These are phyloP conservation scores for Petrolisthes manimaculis DNA, from an alignment of 2,888 invertebrate genomes.

Conservation along the genomic window DNA sequence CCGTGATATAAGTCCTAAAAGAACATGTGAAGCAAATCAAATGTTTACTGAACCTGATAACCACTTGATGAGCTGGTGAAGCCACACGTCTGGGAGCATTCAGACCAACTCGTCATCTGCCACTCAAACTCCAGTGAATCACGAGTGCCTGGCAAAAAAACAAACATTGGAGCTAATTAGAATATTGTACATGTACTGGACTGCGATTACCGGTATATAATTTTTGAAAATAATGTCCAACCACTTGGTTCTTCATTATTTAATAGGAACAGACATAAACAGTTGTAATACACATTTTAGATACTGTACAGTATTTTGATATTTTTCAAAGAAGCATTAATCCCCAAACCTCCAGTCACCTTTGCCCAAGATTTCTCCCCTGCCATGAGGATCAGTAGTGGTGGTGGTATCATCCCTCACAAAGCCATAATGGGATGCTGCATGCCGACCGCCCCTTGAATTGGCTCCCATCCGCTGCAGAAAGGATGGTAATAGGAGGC, in stretches of 20 bases:
- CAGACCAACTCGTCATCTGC: conserved; percentile 87
- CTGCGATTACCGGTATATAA: no score
- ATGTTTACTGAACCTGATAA: conserved; percentile 48
- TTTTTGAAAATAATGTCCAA: no score
- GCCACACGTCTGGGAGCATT: conserved; percentile 87
- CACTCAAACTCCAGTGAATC: conserved; percentile 79
- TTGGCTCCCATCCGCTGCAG: conserved; percentile 18
- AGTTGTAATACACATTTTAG: background rate
- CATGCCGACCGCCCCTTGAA: conserved; percentile 45
- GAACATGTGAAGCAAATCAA: background rate
- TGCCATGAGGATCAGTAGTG: conserved; percentile 36
- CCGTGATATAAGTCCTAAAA: no score
- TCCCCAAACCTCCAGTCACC: conserved; percentile 6
- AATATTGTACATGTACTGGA: no score
- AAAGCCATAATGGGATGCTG: conserved; percentile 33
- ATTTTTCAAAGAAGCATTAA: no score
- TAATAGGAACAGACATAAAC: background rate
- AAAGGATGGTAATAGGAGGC: conserved; percentile 47
- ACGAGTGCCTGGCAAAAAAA: conserved; percentile 68
- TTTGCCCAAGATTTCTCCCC: conserved; percentile 47
- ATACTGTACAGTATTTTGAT: background rate
- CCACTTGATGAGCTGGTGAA: conserved; percentile 75
- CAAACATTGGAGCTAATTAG: no score
- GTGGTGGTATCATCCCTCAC: conserved; percentile 43
- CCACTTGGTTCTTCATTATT: no score